Evolutionary conservation across 2,888 invertebrate species (phyloP), one percentile per base, ranked within the genome.

Genomic region (Lithophane ornitopus): DNA sequence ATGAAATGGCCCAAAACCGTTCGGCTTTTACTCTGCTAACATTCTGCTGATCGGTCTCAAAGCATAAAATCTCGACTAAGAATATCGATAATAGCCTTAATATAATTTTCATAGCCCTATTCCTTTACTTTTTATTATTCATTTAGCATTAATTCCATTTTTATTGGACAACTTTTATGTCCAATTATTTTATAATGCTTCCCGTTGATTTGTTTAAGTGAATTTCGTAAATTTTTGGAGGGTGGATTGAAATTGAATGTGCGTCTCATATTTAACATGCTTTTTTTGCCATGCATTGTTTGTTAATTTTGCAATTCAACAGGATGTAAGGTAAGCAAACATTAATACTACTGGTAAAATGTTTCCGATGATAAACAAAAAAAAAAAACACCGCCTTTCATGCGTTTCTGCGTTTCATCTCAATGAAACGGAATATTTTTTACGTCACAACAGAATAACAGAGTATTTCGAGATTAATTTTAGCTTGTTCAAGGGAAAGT

Each of bases 51-150:
- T 84, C 78, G 74, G 22, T 63, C 72, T 56, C n/a, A 68, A 66
- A 74, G 68, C 79, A 81, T 85, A 84, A 86, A 87, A 87, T 80
- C 87, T 78, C 78, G 16, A 69, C 77, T 82, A 75, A 82, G 65
- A 80, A 84, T 75, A 81, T 88, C 80, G 87, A 87, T 88, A 88
- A 88, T 85, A 80, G 80, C 84, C 80, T 71, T 87, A 84, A 87
- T 88, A 88, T 88, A 88, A 87, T 88, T 88, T 87, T 88, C 80
- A 88, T 84, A 59, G 87, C 85, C 76, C 74, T 76, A 76, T 88
- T 84, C 70, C 75, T 83, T 78, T 59, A 75, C 82, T 85, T 87
- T 85, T 87, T 82, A 87, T 77, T 85, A 88, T 87, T 87, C 87
- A 85, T 88, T 87, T 81, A 81, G 78, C 70, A 81, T 88, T 88